These are phyloP conservation scores for Myrmecophaga tridactyla DNA, from an alignment of 2,113 vertebrate species.

Conservation along the genomic window DNA sequence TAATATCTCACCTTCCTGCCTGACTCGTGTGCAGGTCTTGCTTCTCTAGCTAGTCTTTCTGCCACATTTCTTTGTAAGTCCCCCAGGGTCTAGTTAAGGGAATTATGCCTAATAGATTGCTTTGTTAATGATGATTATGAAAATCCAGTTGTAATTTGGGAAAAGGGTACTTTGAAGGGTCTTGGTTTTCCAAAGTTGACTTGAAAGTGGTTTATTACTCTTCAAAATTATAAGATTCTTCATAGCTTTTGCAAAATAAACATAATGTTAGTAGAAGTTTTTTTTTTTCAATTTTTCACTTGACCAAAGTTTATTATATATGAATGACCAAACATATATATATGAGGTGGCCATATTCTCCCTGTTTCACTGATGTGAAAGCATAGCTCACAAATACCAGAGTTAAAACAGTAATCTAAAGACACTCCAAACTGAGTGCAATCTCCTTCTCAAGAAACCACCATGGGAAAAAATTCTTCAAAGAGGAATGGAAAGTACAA, in stretches of 20 bases:
- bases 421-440: not conserved
- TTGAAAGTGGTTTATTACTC: not conserved
- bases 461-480: not conserved
- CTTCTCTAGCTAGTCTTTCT: not conserved
- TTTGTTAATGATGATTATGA: not conserved
- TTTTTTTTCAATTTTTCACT: not conserved
- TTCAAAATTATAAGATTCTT: not conserved
- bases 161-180: not conserved
- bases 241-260: not conserved
- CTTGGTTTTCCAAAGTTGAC: constrained; percentile 25
- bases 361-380: constrained; percentile 1
- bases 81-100: not conserved
- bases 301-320: not conserved
- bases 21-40: not conserved
- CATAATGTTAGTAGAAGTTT: not conserved
- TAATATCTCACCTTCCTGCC: not conserved
- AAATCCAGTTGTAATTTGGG: not conserved
- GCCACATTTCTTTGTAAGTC: not conserved
- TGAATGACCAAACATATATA: too few species aligned
- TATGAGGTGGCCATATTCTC: not conserved
- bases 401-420: constrained; percentile 27
- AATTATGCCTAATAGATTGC: not conserved
- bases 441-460: not conserved
- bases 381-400: not conserved
- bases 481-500: not conserved